These are phyloP conservation scores for Phthorimaea operculella DNA, from an alignment of 1,140 invertebrate genomes.

Conservation along the genomic window DNA sequence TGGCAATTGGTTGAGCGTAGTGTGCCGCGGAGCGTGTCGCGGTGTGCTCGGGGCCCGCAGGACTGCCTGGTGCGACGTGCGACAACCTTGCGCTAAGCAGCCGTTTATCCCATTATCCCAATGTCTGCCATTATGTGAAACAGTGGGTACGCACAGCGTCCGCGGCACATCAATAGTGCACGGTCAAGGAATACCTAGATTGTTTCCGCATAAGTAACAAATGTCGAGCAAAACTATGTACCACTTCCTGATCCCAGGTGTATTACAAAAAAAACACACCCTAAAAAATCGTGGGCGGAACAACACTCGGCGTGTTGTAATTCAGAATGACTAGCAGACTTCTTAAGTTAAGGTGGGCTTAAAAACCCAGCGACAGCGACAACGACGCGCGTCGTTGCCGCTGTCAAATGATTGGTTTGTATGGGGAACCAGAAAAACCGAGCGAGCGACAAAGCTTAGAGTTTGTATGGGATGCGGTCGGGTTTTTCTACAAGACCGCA, in stretches of 20 bases:
- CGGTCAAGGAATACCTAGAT: constrained; percentile 52
- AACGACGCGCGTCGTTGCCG: no score
- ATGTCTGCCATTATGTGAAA: constrained; percentile 49
- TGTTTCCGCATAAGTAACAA: no score
- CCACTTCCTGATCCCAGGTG: no score
- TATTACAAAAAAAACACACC: no score
- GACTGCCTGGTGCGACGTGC: constrained; percentile 41
- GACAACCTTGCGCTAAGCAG: constrained; percentile 57
- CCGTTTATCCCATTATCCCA: constrained; percentile 61
- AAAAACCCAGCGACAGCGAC: no score
- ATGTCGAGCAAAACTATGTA: no score
- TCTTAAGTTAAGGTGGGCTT: no score
- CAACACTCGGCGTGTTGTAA: neutral
- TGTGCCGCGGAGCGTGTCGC: constrained; percentile 14
- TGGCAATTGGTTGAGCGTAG: constrained; percentile 49
- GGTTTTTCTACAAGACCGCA: no score
- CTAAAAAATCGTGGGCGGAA: neutral
- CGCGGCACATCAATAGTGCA: constrained; percentile 40
- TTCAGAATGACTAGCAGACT: neutral
- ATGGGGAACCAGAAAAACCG: no score
- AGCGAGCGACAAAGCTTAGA: no score
- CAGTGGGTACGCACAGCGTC: constrained; percentile 33
- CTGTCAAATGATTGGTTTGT: no score
- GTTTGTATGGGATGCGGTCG: no score
- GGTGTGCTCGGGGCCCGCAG: constrained; percentile 28